Evolutionary conservation across 2,113 vertebrate species (phyloP), one percentile per base, ranked within the genome.

Genomic region (Takifugu bimaculatus): DNA sequence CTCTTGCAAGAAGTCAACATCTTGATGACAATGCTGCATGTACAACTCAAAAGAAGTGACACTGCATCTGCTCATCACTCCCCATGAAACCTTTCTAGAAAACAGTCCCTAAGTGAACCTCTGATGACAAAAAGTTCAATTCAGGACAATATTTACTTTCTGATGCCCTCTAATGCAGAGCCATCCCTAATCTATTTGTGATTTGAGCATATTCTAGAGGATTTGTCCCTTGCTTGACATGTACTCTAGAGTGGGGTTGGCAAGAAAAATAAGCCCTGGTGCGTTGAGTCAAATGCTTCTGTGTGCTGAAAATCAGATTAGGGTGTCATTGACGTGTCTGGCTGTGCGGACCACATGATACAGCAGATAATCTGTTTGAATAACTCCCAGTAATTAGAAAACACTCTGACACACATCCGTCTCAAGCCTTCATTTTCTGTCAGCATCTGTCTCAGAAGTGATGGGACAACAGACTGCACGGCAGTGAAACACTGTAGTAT

Each of bases 311-410:
- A 72, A 72, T 78, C 70, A 72, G 78, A 78, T 73, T 77, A 75
- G 28, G 60, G 57, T 65, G 55, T 65, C 57, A 63, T 14, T 81
- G 70, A 78, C 28, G 13, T 70, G 57, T 63, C 28, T 56, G 68
- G 54, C 47, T 65, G 62, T 67, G 50, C 63, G 20, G 57, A 70
- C 53, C 62, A 78, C 71, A 79, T 69, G 81, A 79, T 72, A 74
- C 64, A 52, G 56, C 1, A 11, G 59, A 71, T 72, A 74, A 84
- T 87, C 71, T 81, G 57, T 57, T 79, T 56, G 65, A 68, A 81
- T 57, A 74, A 69, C 74, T 75, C 56, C 11, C 72, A 63, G 54
- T 82, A 75, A 85, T 82, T 82, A 79, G 58, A 80, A 77, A 57
- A 63, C 66, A 56, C 60, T 65, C 63, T 62, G 68, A 75, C 62